These are phyloP conservation scores for Pseudorectes ferrugineus DNA, from an alignment of 2,113 vertebrate genomes.

Conservation along the genomic window DNA sequence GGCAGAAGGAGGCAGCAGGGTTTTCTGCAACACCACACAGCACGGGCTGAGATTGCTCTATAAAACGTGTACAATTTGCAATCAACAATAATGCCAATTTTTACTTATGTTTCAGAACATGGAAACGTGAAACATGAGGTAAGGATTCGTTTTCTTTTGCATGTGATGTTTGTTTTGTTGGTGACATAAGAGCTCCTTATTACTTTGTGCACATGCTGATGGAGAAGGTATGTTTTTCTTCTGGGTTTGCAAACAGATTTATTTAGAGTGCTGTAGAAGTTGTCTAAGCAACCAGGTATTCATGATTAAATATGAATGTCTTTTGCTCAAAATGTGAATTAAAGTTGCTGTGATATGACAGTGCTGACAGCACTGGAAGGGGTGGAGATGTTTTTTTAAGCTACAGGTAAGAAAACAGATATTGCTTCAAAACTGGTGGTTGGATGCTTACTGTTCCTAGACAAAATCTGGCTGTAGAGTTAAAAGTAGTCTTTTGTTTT, in stretches of 20 bases:
- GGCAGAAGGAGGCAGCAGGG: constrained; percentile 64
- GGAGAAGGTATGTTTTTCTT: not conserved
- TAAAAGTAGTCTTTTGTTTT: not conserved
- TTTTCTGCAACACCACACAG: not conserved
- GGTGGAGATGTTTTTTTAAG: not conserved
- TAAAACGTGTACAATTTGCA: not conserved
- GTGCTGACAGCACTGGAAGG: not conserved
- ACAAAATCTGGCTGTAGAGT: not conserved
- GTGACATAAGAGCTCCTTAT: not conserved
- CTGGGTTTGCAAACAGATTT: not conserved
- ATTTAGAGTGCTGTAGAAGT: not conserved
- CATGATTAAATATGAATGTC: not conserved
- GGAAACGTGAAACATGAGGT: constrained; percentile 85
- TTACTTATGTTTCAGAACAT: constrained; percentile 88
- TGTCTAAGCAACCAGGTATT: not conserved
- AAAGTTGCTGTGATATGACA: not conserved
- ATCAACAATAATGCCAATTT: constrained; percentile 76
- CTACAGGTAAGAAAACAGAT: not conserved
- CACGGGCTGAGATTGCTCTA: not conserved
- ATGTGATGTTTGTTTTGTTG: constrained; percentile 8
- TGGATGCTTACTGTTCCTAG: not conserved
- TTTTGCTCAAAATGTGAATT: not conserved
- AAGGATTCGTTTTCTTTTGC: constrained; percentile 65
- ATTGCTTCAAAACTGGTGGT: not conserved
- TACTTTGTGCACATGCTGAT: not conserved